phyloP scores from a whole-genome alignment of 1,140 invertebrate species.

The Vanessa atalanta region DNA sequence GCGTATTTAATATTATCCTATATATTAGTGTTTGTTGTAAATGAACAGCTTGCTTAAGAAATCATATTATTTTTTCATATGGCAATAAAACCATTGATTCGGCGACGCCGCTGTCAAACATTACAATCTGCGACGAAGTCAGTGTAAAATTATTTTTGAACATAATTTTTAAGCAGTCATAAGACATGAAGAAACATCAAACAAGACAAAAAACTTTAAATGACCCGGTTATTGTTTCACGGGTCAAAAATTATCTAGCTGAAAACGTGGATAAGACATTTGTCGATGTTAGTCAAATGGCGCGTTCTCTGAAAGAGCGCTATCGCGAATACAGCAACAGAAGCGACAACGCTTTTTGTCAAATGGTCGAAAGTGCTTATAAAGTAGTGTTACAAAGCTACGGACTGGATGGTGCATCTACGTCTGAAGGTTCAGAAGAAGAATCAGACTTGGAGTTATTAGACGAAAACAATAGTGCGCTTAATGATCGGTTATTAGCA shows the following conservation, averaged over 20 bases:
- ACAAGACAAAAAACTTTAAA: conserved; percentile 68
- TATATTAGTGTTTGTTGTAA: background rate
- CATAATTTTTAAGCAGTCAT: conserved; percentile 19
- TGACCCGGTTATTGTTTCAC: conserved; percentile 75
- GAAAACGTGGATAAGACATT: conserved; percentile 87
- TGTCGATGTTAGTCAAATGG: conserved; percentile 88
- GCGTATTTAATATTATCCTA: background rate
- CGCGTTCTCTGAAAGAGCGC: conserved; percentile 85
- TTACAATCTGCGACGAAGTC: conserved; percentile 46
- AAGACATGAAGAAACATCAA: conserved; percentile 75
- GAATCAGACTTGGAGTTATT: conserved; percentile 81
- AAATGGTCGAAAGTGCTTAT: conserved; percentile 83
- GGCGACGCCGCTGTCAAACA: conserved; percentile 73
- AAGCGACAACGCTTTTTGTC: conserved; percentile 85
- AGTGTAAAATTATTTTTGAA: conserved; percentile 30
- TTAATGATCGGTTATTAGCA: conserved; percentile 72
- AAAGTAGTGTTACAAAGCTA: conserved; percentile 82
- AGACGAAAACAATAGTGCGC: conserved; percentile 76
- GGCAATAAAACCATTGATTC: conserved; percentile 58
- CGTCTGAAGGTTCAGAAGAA: conserved; percentile 82
- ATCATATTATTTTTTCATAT: conserved; percentile 25
- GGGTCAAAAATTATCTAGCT: conserved; percentile 84
- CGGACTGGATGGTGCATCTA: conserved; percentile 80
- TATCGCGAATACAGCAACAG: conserved; percentile 87
- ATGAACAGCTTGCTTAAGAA: conserved; percentile 13